A percentile compares a stretch with the other conserved stretches of the same genome.
Evolutionary conservation across 2,888 invertebrate genomes (phyloP).

Genomic region (Yponomeuta evonymella): DNA sequence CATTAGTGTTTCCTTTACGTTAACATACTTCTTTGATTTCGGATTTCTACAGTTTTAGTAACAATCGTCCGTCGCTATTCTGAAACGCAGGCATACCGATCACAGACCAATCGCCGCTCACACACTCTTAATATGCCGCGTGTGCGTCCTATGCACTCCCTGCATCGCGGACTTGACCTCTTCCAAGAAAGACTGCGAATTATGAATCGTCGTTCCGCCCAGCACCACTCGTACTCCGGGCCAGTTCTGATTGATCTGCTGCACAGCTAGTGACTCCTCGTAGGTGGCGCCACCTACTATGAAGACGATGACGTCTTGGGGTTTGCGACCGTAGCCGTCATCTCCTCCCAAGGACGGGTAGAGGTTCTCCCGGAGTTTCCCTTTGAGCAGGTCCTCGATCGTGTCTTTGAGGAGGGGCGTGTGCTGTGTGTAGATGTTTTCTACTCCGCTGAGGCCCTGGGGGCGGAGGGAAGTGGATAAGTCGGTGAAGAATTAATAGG

Average conservation of each 20-base stretch:
- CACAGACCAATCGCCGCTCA: background rate
- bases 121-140: conserved; percentile 68
- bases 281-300: conserved; percentile 97
- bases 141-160: conserved; percentile 80
- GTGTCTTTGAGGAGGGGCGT: conserved; percentile 93
- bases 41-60: too few relatives aligned
- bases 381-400: conserved; percentile 92
- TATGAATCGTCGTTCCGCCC: conserved; percentile 95
- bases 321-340: conserved; percentile 74
- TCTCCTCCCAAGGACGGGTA: conserved; percentile 90
- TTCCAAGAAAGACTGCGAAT: conserved; percentile 86
- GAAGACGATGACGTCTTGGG: conserved; percentile 96
- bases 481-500: too few relatives aligned
- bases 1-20: too few relatives aligned
- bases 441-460: conserved; percentile 93
- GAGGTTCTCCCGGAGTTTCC: conserved; percentile 88
- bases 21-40: too few relatives aligned
- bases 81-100: too few relatives aligned
- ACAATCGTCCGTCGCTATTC: too few relatives aligned
- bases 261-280: conserved; percentile 93
- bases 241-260: conserved; percentile 82
- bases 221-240: conserved; percentile 86
- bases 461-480: background rate
- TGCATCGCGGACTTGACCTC: conserved; percentile 83
- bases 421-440: conserved; percentile 99